phyloP scores from a whole-genome alignment of 2,888 invertebrate genomes.

The Siphonodentalium dalli region DNA sequence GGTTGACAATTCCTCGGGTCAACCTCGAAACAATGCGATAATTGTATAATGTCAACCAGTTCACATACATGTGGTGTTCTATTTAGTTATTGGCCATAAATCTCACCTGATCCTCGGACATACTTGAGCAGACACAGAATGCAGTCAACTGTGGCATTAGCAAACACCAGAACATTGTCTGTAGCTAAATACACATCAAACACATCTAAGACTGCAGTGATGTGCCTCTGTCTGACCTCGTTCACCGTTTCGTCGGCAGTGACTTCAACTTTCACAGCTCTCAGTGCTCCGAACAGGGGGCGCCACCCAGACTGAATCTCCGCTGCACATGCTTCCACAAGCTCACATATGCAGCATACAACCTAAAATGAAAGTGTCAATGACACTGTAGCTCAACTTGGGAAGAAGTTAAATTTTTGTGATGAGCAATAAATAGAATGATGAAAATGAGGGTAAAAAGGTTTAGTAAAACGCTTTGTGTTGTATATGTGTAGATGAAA shows the following conservation, averaged over 20 bases:
- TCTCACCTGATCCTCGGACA: conserved; percentile 75
- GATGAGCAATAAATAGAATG: too few relatives aligned
- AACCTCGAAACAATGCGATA: too few relatives aligned
- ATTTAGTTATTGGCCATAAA: neutral
- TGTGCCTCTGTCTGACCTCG: conserved; percentile 60
- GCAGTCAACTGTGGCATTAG: conserved; percentile 92
- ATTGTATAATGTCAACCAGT: too few relatives aligned
- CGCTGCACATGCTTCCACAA: conserved; percentile 91
- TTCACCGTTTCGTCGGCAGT: conserved; percentile 62
- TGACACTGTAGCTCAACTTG: too few relatives aligned
- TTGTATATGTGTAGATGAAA: too few relatives aligned
- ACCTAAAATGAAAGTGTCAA: conserved; percentile 75
- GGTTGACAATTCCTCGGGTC: too few relatives aligned
- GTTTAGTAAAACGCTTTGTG: too few relatives aligned
- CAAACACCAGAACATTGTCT: conserved; percentile 90
- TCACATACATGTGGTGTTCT: too few relatives aligned
- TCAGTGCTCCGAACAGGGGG: conserved; percentile 89
- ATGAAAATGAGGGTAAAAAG: neutral
- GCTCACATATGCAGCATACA: conserved; percentile 92
- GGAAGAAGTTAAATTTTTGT: too few relatives aligned
- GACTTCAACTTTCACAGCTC: conserved; percentile 74
- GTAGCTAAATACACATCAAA: conserved; percentile 88
- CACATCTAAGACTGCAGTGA: conserved; percentile 75
- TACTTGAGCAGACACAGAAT: conserved; percentile 84
- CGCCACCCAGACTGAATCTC: conserved; percentile 97